Evolutionary conservation across 2,113 vertebrate genomes (phyloP).

Genomic region (Xenopus borealis): DNA sequence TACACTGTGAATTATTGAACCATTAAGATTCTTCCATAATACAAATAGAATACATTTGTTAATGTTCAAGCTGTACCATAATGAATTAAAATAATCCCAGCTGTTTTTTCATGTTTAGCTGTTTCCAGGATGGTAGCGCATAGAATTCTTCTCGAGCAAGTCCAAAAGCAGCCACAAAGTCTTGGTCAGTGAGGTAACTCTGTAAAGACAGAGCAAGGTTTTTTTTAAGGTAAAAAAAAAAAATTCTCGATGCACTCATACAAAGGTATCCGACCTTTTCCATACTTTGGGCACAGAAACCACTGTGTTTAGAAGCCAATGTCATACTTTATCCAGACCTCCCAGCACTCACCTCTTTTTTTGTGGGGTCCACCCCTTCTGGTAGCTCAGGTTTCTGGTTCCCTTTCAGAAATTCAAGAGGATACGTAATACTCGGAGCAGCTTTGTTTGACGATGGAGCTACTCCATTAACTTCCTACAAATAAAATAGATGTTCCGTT

Average conservation of each 20-base stretch:
- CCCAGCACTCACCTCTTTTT: slow-evolving; percentile 70
- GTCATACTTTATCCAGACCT: too few species aligned
- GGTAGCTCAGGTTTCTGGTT: slow-evolving; percentile 69
- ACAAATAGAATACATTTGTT: too few species aligned
- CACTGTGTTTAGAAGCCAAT: too few species aligned
- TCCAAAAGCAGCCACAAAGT: slow-evolving; percentile 72
- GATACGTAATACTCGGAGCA: slow-evolving; percentile 19
- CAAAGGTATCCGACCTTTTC: too few species aligned
- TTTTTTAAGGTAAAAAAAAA: too few species aligned
- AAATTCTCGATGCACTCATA: too few species aligned
- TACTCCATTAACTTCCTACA: slow-evolving; percentile 51
- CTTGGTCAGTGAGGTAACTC: slow-evolving; percentile 75
- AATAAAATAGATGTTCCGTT: background rate
- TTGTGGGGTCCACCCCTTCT: slow-evolving; percentile 68
- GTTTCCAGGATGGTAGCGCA: slow-evolving; percentile 75
- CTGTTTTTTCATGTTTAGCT: slow-evolving; percentile 77
- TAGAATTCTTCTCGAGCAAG: slow-evolving; percentile 70
- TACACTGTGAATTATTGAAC: too few species aligned
- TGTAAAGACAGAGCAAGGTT: slow-evolving; percentile 46
- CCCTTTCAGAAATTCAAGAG: slow-evolving; percentile 65
- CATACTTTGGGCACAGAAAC: too few species aligned
- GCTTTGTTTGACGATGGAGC: slow-evolving; percentile 33
- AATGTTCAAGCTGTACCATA: background rate
- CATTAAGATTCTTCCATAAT: too few species aligned
- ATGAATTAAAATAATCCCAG: slow-evolving; percentile 75